phyloP scores from a whole-genome alignment of 37 sponge, comb jelly and placozoan genomes.

The Mnemiopsis leidyi region DNA sequence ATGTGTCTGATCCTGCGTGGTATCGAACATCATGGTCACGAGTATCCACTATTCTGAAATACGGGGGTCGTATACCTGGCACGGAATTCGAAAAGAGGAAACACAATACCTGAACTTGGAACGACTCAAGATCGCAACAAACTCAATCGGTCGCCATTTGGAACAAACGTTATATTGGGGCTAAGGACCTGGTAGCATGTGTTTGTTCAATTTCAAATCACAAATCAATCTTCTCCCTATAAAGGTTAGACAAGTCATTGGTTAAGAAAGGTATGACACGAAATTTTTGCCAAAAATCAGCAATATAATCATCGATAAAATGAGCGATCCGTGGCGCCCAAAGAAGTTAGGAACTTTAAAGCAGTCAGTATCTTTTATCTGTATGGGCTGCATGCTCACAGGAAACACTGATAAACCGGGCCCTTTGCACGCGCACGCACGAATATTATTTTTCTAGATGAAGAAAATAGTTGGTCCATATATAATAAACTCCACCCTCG shows the following conservation, averaged over 20 bases:
- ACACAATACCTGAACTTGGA: neutral
- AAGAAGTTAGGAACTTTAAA: neutral
- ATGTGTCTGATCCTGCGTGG: neutral
- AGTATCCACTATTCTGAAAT: neutral
- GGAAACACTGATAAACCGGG: neutral
- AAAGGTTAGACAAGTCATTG: neutral
- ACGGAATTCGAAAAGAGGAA: neutral
- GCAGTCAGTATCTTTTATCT: neutral
- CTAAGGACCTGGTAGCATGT: neutral
- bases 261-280: neutral
- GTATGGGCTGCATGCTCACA: neutral
- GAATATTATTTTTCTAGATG: neutral
- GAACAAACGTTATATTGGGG: neutral
- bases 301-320: neutral
- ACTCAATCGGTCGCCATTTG: neutral
- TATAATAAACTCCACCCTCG: neutral
- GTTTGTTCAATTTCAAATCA: neutral
- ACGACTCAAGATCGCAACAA: neutral
- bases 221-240: neutral
- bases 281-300: neutral
- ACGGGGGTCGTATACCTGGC: neutral
- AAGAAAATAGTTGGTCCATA: neutral
- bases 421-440: neutral
- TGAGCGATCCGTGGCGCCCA: neutral
- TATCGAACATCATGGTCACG: neutral